Conservation (phyloP, 2,888 invertebrate genomes). For the Rhagophthalmus giganteus region DNA sequence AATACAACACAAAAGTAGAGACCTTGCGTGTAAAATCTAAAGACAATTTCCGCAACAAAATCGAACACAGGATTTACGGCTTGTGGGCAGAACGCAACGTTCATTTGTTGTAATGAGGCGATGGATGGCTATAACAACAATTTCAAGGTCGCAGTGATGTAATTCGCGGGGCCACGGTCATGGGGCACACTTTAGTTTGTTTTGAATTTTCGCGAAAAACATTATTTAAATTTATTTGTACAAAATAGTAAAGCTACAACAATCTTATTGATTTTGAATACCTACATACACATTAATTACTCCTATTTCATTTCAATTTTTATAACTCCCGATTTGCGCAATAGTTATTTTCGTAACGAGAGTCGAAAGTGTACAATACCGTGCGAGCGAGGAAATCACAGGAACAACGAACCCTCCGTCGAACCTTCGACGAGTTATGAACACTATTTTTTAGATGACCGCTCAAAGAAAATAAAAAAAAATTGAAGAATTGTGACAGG, state of each 20-base stretch:
- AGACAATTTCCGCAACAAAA: slow-evolving; percentile 10
- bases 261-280: not conserved
- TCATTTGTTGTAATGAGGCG: slow-evolving; percentile 36
- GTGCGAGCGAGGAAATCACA: too few relatives aligned
- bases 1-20: too few relatives aligned
- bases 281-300: not conserved
- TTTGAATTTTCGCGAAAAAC: not conserved
- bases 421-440: too few relatives aligned
- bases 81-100: slow-evolving; percentile 34
- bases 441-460: too few relatives aligned
- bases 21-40: slow-evolving; percentile 7
- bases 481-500: too few relatives aligned
- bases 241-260: not conserved
- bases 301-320: too few relatives aligned
- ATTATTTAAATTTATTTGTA: too few relatives aligned
- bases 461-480: too few relatives aligned
- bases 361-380: too few relatives aligned
- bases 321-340: too few relatives aligned
- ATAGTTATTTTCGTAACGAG: too few relatives aligned
- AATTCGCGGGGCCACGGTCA: slow-evolving; percentile 34
- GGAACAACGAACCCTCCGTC: too few relatives aligned
- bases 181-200: slow-evolving; percentile 14
- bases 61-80: slow-evolving; percentile 37
- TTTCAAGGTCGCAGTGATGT: slow-evolving; percentile 30
- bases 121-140: slow-evolving; percentile 13